Percentiles rank a stretch among this genome's conserved stretches.
These are phyloP conservation scores for Phortica magna DNA, from an alignment of 2,888 invertebrate species.

Conservation along the genomic window DNA sequence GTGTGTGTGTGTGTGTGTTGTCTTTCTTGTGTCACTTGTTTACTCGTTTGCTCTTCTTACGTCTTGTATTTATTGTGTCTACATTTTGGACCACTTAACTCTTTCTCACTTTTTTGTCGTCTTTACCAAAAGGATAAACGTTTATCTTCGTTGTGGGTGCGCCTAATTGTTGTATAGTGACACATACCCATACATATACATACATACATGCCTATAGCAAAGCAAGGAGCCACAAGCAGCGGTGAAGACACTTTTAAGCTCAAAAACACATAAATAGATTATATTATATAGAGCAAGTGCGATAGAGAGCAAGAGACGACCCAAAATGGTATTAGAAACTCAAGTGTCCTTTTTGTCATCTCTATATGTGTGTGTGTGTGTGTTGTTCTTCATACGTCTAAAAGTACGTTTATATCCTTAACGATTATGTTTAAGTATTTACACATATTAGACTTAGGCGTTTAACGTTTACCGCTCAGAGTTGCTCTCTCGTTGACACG, in stretches of 20 bases:
- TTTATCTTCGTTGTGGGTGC: constrained; percentile 4
- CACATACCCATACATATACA: not conserved
- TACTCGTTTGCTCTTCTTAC: not conserved
- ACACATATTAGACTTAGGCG: not conserved
- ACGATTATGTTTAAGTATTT: not conserved
- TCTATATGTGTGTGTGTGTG: not conserved
- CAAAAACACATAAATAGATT: not conserved
- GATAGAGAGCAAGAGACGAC: not conserved
- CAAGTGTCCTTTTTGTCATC: not conserved
- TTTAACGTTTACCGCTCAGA: not conserved
- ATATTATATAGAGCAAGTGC: not conserved
- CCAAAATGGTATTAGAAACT: not conserved
- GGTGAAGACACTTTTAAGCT: not conserved
- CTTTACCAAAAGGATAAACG: constrained; percentile 17
- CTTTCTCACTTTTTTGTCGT: constrained; percentile 1
- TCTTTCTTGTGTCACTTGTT: not conserved
- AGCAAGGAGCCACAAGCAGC: not conserved
- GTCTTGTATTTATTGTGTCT: not conserved
- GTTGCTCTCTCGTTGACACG: not conserved
- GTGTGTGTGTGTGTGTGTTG: not conserved
- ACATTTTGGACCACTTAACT: not conserved
- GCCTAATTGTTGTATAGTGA: constrained; percentile 6
- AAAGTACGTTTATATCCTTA: not conserved
- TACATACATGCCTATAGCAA: not conserved
- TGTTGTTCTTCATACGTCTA: not conserved